phyloP scores from a whole-genome alignment of 1,140 invertebrate genomes.

The Pararge aegeria region DNA sequence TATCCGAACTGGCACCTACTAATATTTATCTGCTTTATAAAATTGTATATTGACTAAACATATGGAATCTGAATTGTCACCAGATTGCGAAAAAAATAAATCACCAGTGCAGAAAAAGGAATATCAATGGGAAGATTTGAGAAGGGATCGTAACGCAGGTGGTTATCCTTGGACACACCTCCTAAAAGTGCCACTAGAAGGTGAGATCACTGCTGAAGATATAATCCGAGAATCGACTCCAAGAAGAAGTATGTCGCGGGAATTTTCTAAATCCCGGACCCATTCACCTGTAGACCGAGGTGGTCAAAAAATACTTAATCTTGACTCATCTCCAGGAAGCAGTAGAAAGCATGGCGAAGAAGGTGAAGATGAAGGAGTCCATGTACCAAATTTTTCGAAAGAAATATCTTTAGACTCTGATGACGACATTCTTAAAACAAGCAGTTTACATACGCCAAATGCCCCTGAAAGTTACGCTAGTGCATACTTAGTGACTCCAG shows the following conservation, averaged over 20 bases:
- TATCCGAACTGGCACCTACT: conserved; percentile 31
- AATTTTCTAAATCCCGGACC: conserved; percentile 66
- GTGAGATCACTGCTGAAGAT: conserved; percentile 76
- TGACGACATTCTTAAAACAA: conserved; percentile 49
- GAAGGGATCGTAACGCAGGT: conserved; percentile 80
- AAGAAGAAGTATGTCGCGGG: conserved; percentile 73
- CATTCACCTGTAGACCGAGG: conserved; percentile 58
- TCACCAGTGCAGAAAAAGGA: conserved; percentile 83
- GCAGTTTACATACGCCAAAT: conserved; percentile 33
- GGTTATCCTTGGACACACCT: conserved; percentile 87
- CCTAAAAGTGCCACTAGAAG: conserved; percentile 79
- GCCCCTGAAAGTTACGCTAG: conserved; percentile 46
- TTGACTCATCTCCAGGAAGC: conserved; percentile 76
- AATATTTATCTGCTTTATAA: conserved; percentile 18
- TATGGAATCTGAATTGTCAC: conserved; percentile 76
- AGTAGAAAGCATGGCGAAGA: conserved; percentile 73
- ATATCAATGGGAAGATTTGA: conserved; percentile 87
- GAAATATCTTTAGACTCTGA: conserved; percentile 76
- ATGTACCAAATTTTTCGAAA: conserved; percentile 77
- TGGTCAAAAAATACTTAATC: conserved; percentile 66
- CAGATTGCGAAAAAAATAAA: conserved; percentile 72
- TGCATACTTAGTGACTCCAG: conserved; percentile 46
- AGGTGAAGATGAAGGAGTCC: conserved; percentile 67
- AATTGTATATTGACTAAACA: conserved; percentile 50
- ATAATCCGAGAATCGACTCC: conserved; percentile 68